Percentiles rank a stretch among this genome's conserved stretches.
Evolutionary conservation across 2,888 invertebrate species (phyloP).

Genomic region (Homarus gammarus): DNA sequence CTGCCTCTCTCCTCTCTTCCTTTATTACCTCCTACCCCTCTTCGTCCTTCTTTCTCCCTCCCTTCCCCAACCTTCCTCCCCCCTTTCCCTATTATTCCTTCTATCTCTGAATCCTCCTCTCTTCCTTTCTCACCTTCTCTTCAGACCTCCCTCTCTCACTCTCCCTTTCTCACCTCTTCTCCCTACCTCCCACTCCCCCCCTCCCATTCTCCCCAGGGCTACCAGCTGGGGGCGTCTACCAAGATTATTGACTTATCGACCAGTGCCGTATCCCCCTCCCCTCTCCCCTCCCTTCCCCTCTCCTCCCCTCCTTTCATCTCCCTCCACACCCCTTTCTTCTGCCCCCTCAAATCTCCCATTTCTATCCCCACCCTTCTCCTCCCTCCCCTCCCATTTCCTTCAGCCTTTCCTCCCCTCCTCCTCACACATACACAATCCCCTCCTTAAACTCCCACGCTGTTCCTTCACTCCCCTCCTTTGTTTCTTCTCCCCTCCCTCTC

Average conservation of each 20-base stretch:
- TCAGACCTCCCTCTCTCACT: not conserved
- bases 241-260: slow-evolving; percentile 33
- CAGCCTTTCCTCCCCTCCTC: not conserved
- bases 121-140: not conserved
- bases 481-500: not conserved
- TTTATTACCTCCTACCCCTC: not conserved
- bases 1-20: not conserved
- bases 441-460: not conserved
- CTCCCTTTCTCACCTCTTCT: not conserved
- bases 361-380: not conserved
- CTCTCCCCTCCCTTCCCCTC: slow-evolving; percentile 9
- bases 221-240: not conserved
- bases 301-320: slow-evolving; percentile 6
- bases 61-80: not conserved
- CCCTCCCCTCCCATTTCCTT: not conserved
- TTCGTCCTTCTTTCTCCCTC: not conserved
- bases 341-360: not conserved
- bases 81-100: not conserved
- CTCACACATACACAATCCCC: not conserved
- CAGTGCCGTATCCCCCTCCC: not conserved
- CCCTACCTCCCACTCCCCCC: not conserved
- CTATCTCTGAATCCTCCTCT: not conserved
- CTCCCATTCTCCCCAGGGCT: not conserved
- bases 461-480: not conserved
- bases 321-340: not conserved